Conservation (phyloP, 2,888 invertebrate species). For the Taphrorychus bicolor region DNA sequence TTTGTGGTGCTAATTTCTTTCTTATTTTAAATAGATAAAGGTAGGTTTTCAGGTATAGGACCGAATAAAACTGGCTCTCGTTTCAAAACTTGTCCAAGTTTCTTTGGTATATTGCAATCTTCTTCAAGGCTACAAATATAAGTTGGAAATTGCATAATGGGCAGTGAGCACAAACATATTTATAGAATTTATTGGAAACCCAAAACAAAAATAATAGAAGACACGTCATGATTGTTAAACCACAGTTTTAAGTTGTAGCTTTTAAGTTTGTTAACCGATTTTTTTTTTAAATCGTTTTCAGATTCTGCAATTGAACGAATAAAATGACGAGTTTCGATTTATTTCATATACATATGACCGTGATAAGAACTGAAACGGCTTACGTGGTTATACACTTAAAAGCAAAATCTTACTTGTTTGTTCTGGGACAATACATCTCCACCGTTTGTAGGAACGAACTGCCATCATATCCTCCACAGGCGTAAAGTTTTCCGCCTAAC, state of each 20-base stretch:
- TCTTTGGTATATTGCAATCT: no score
- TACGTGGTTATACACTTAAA: background rate
- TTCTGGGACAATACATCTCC: slow-evolving; percentile 79
- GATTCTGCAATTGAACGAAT: background rate
- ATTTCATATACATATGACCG: background rate
- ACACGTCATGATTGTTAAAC: background rate
- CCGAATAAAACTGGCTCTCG: no score
- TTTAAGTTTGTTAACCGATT: background rate
- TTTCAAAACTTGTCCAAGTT: no score
- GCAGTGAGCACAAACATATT: no score
- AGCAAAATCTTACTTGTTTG: slow-evolving; percentile 67
- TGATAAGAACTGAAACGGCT: background rate
- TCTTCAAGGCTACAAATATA: no score
- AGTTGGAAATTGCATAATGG: no score
- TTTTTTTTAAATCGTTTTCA: background rate
- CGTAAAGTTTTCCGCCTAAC: slow-evolving; percentile 82
- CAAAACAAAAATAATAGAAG: no score
- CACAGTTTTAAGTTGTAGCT: background rate
- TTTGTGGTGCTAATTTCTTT: no score
- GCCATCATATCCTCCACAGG: slow-evolving; percentile 87
- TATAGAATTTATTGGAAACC: background rate
- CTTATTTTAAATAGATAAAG: no score
- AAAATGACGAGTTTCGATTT: background rate
- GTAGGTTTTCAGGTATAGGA: no score
- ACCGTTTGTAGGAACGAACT: slow-evolving; percentile 81